These are phyloP conservation scores for Nilaparvata lugens DNA, from an alignment of 1,140 invertebrate species.

Conservation along the genomic window DNA sequence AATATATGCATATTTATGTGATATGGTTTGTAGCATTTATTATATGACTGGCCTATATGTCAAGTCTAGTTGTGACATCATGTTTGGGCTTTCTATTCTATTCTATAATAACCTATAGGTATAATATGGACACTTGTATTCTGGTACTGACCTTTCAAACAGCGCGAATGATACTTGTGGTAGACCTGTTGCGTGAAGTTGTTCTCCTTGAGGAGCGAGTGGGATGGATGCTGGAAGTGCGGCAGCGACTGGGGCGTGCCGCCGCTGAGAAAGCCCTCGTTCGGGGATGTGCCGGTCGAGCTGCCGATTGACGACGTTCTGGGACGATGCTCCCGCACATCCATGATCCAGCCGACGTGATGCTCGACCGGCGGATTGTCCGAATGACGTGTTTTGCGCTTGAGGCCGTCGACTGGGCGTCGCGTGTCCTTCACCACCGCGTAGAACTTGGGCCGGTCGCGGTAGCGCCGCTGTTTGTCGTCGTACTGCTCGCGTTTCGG, in stretches of 20 bases:
- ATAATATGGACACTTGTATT: no score
- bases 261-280: conserved; percentile 49
- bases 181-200: conserved; percentile 96
- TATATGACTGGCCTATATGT: no score
- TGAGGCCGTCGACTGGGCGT: conserved; percentile 47
- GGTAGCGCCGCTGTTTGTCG: neutral
- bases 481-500: no score
- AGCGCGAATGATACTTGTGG: conserved; percentile 87
- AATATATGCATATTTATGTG: no score
- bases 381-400: conserved; percentile 86
- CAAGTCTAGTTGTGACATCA: no score
- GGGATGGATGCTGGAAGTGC: conserved; percentile 91
- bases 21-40: no score
- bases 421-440: conserved; percentile 80
- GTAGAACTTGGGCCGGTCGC: conserved; percentile 58
- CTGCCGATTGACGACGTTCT: conserved; percentile 62
- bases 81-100: no score
- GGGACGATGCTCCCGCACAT: conserved; percentile 69
- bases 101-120: no score
- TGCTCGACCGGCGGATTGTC: conserved; percentile 87
- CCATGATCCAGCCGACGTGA: conserved; percentile 96
- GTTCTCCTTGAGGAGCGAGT: conserved; percentile 91
- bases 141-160: conserved; percentile 84
- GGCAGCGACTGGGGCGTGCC: conserved; percentile 74
- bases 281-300: conserved; percentile 63